Conservation (phyloP, 2,888 invertebrate species). For the Habrosyne pyritoides region DNA sequence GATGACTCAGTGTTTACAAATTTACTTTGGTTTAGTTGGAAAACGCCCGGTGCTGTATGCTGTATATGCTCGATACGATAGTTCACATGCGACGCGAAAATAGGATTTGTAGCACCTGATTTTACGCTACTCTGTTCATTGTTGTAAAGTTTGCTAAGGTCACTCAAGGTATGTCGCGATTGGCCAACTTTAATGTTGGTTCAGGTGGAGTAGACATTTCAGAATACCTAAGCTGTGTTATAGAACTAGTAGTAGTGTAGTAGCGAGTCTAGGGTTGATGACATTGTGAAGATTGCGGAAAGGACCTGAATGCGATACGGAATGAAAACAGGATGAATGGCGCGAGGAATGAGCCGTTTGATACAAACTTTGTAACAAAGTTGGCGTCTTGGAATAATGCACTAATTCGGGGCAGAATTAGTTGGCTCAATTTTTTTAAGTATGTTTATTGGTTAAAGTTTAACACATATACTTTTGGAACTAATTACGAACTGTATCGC, state of each 20-base stretch:
- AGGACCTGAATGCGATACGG: slow-evolving; percentile 3
- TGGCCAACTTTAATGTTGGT: neutral
- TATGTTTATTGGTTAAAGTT: no score
- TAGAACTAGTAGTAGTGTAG: neutral
- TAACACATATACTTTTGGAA: no score
- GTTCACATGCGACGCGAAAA: neutral
- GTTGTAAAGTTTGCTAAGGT: neutral
- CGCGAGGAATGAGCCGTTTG: neutral
- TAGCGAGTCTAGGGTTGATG: neutral
- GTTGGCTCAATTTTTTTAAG: no score
- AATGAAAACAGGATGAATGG: slow-evolving; percentile 4
- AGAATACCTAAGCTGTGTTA: neutral
- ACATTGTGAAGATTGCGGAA: slow-evolving; percentile 5
- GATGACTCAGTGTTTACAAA: slow-evolving; percentile 53
- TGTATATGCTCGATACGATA: neutral
- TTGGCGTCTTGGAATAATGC: neutral
- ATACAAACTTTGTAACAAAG: neutral
- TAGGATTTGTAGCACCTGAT: neutral
- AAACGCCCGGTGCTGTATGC: slow-evolving; percentile 22
- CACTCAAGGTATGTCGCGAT: neutral
- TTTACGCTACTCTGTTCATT: neutral
- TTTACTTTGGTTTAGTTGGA: slow-evolving; percentile 28
- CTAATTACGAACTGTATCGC: no score
- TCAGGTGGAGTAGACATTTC: neutral
- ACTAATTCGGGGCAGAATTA: no score